phyloP scores from a whole-genome alignment of 2,888 invertebrate genomes.

The Actias luna region DNA sequence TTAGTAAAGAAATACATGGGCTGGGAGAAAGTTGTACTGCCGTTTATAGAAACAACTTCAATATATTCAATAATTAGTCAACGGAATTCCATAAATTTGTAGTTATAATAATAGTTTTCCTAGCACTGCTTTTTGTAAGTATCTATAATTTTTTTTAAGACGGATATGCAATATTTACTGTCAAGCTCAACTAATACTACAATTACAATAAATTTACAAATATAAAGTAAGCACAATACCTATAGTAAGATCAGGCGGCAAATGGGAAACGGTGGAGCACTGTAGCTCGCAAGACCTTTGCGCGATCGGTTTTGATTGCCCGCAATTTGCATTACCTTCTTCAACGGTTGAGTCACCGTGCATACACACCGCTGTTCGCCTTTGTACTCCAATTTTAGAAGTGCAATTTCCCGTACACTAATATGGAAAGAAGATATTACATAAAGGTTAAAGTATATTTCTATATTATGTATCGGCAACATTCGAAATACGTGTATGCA shows the following conservation, averaged over 20 bases:
- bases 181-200: not conserved
- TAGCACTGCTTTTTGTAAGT: too few relatives aligned
- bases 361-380: conserved; percentile 76
- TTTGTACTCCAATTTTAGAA: conserved; percentile 59
- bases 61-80: too few relatives aligned
- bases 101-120: too few relatives aligned
- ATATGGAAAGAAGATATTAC: conserved; percentile 4
- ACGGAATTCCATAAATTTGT: too few relatives aligned
- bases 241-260: conserved; percentile 45
- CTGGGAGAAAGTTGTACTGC: too few relatives aligned
- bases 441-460: not conserved
- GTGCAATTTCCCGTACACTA: conserved; percentile 69
- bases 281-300: conserved; percentile 44
- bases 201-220: not conserved
- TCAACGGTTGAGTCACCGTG: conserved; percentile 47
- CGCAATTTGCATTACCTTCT: conserved; percentile 54
- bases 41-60: too few relatives aligned
- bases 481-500: not conserved
- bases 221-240: conserved; percentile 35
- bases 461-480: not conserved
- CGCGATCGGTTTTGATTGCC: conserved; percentile 56
- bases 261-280: conserved; percentile 34
- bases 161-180: not conserved
- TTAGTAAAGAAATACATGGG: too few relatives aligned
- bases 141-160: not conserved